Percentiles rank a stretch among this genome's conserved stretches.
Evolutionary conservation across 2,113 vertebrate species (phyloP).

Genomic region (Etheostoma cragini): DNA sequence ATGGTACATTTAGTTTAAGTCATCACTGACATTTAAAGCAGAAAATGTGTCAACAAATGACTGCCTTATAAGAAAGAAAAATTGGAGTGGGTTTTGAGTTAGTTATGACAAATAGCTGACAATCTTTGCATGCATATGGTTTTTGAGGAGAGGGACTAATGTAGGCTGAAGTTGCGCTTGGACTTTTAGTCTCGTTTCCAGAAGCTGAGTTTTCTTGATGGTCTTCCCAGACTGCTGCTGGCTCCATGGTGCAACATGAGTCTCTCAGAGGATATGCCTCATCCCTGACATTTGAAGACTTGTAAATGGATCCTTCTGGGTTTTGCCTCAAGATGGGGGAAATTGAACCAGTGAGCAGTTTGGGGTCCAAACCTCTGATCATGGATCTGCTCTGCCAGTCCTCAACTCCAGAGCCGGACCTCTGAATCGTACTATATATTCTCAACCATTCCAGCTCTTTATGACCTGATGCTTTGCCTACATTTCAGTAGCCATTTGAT

Average conservation of each 20-base stretch:
- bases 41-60: conserved; percentile 57
- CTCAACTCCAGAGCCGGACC: not conserved
- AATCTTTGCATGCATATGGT: conserved; percentile 60
- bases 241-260: conserved; percentile 65
- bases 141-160: conserved; percentile 46
- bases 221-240: conserved; percentile 59
- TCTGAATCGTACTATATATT: conserved; percentile 9
- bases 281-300: conserved; percentile 73
- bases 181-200: conserved; percentile 63
- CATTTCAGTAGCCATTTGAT: conserved; percentile 26
- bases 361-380: conserved; percentile 17
- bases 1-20: conserved; percentile 25
- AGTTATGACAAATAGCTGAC: conserved; percentile 37
- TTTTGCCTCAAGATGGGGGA: conserved; percentile 66
- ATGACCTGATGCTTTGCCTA: conserved; percentile 28
- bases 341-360: conserved; percentile 40
- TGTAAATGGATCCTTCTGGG: conserved; percentile 67
- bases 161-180: conserved; percentile 42
- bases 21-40: conserved; percentile 30
- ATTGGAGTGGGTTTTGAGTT: conserved; percentile 28
- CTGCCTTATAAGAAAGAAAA: conserved; percentile 9
- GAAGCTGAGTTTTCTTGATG: conserved; percentile 61
- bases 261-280: conserved; percentile 69
- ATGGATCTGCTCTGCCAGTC: conserved; percentile 11
- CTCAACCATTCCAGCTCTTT: conserved; percentile 4